A percentile compares a stretch with the other conserved stretches of the same genome.
phyloP scores from a whole-genome alignment of 2,888 invertebrate genomes.

The Calameuta filiformis region DNA sequence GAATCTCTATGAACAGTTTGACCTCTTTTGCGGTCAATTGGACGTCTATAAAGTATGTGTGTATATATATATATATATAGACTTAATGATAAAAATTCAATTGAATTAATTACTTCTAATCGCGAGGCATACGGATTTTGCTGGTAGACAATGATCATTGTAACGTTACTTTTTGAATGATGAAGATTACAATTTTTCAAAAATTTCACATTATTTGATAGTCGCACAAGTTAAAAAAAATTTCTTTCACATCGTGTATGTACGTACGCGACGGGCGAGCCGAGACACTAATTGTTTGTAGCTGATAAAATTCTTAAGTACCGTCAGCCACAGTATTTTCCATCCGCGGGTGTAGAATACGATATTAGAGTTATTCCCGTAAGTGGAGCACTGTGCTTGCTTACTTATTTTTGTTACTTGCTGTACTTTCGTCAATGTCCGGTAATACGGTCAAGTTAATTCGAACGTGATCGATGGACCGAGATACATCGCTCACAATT shows the following conservation, averaged over 20 bases:
- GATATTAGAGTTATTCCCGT: neutral
- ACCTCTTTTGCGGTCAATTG: slow-evolving; percentile 89
- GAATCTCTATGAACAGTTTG: slow-evolving; percentile 92
- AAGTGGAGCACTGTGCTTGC: neutral
- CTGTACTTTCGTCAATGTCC: neutral
- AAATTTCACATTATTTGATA: too few species aligned
- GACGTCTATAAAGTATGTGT: slow-evolving; percentile 90
- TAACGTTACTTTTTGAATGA: neutral
- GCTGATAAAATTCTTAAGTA: neutral
- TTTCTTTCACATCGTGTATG: neutral
- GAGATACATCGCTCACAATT: neutral
- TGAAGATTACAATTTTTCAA: too few species aligned
- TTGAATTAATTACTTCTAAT: neutral
- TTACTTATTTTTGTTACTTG: neutral
- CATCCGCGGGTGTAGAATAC: neutral
- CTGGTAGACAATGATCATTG: neutral
- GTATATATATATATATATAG: neutral
- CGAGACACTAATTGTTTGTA: neutral
- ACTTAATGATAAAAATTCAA: neutral
- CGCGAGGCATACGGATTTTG: neutral
- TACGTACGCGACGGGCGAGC: neutral
- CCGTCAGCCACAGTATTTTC: neutral
- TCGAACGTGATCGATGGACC: neutral
- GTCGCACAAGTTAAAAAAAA: neutral
- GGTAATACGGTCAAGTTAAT: neutral